Evolutionary conservation across 2,888 invertebrate species (phyloP), one percentile per base, ranked within the genome.

Genomic region (Scrobipalpa costella): DNA sequence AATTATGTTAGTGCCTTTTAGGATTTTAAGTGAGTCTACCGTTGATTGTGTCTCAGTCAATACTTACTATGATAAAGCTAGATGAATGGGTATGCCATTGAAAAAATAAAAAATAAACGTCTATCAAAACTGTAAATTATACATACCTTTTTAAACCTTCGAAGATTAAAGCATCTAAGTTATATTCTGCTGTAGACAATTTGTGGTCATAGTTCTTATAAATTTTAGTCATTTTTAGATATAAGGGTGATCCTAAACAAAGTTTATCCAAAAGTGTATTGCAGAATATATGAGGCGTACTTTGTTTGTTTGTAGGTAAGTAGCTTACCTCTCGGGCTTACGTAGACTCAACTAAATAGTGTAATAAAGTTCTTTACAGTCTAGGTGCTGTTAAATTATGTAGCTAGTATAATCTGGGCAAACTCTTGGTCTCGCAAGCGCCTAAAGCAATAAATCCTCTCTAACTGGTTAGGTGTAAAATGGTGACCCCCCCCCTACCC

Each of bases 381-480:
- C 13, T 19, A 58, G 19, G n/a, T 27, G 11, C 21, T 19, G 11
- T 13, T 58, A 36, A 58, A 58, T 58, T 58, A 58, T 40, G 58
- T 40, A 58, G 38, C 58, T 17, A 19, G 19, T 17, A 58, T 49
- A 60, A 59, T 63, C 64, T 63, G 44, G 57, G 55, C 47, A 63
- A 59, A 58, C 64, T 61, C 63, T 62, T 63, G 64, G 66, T 68
- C 60, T 63, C 55, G 19, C 21, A 50, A 61, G 64, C 60, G 65
- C 65, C 52, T 21, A 47, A 19, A 57, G 65, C 63, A 19, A 68
- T 69, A 69, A 69, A 67, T 69, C 64, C 65, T 65, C 58, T 27
- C 66, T 64, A 65, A 63, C 55, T 66, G 64, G 68, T 68, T 17
- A 61, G 66, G 68, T 68, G 66, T 64, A 65, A 69, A 69, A 66